phyloP scores from a whole-genome alignment of 2,113 vertebrate genomes.

The Apaloderma vittatum region DNA sequence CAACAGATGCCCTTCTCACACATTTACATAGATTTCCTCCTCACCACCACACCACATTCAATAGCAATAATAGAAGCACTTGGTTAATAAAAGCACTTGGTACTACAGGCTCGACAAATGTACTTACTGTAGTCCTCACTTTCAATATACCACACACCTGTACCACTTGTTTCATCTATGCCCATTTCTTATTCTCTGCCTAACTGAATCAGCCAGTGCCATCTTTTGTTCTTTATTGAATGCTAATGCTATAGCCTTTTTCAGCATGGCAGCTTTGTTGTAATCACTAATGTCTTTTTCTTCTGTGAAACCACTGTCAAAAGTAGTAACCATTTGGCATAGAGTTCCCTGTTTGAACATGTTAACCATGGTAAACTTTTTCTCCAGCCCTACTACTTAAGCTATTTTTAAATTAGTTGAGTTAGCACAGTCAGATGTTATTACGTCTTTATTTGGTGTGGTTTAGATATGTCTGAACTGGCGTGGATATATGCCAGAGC shows the following conservation, averaged over 20 bases:
- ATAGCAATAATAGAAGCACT: background rate
- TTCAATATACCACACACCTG: background rate
- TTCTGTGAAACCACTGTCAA: background rate
- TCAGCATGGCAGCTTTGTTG: background rate
- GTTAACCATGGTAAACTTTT: background rate
- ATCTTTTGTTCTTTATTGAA: background rate
- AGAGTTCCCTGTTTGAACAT: background rate
- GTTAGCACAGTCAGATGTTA: background rate
- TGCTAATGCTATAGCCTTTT: background rate
- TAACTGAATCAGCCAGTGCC: fast-evolving
- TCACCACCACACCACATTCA: background rate
- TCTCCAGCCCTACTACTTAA: background rate
- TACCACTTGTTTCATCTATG: background rate
- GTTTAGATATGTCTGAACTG: background rate
- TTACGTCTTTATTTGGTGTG: background rate
- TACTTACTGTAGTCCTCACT: background rate
- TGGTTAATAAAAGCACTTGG: background rate
- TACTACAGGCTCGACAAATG: background rate
- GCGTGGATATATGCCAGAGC: background rate
- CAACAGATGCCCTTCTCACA: background rate
- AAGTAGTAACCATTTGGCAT: background rate
- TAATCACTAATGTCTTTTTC: background rate
- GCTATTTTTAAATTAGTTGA: background rate
- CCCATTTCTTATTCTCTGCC: background rate
- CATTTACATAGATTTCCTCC: background rate